phyloP scores from a whole-genome alignment of 2,797 vertebrate genomes.

The Typhlichthys eigenmanni region DNA sequence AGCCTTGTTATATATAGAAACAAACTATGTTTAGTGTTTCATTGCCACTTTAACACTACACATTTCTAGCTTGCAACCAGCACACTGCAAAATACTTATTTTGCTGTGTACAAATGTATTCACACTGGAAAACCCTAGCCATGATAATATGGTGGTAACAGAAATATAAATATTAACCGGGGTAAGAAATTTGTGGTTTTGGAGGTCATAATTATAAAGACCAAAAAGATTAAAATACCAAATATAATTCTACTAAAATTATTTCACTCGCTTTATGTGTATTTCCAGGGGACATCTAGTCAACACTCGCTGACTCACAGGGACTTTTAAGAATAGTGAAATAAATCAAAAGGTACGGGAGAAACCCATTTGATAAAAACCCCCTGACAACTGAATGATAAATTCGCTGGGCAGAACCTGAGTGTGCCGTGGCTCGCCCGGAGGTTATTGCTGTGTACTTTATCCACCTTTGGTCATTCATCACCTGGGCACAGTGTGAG shows the following conservation, averaged over 20 bases:
- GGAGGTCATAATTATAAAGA: no score
- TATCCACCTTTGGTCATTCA: slow-evolving; percentile 76
- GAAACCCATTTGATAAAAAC: slow-evolving; percentile 75
- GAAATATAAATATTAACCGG: no score
- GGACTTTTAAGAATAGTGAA: slow-evolving; percentile 75
- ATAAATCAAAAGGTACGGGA: slow-evolving; percentile 75
- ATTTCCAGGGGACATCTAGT: background rate
- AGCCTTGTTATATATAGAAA: no score
- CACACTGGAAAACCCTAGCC: no score
- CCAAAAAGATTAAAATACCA: no score
- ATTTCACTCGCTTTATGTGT: slow-evolving; percentile 10
- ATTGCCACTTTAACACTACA: no score
- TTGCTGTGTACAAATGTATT: no score
- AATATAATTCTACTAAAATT: background rate
- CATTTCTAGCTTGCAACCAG: no score
- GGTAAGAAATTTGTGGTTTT: no score
- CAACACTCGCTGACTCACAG: slow-evolving; percentile 64
- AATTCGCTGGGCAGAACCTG: slow-evolving; percentile 65
- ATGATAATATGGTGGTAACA: no score
- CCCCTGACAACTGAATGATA: slow-evolving; percentile 81
- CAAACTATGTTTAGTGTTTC: no score
- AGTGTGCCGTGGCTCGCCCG: slow-evolving; percentile 70
- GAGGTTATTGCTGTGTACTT: slow-evolving; percentile 82
- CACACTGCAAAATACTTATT: no score
- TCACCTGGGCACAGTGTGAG: slow-evolving; percentile 68